phyloP scores from a whole-genome alignment of 2,888 invertebrate species.

The Papilio elwesi region DNA sequence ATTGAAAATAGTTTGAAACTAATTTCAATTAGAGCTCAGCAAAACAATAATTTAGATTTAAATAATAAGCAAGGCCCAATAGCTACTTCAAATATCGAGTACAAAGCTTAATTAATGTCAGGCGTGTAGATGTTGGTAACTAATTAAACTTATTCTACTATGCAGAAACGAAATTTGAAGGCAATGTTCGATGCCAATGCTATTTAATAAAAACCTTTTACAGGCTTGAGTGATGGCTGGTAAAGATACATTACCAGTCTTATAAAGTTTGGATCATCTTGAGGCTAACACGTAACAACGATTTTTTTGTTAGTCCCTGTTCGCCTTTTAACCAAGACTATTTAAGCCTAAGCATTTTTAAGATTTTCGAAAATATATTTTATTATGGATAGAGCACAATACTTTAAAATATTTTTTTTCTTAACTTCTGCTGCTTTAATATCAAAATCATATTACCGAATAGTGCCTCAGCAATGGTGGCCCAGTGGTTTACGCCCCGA shows the following conservation, averaged over 20 bases:
- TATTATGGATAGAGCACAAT: no score
- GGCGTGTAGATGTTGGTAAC: constrained; percentile 67
- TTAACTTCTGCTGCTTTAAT: no score
- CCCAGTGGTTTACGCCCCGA: no score
- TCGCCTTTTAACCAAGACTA: no score
- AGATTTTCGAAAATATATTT: no score
- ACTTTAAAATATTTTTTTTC: no score
- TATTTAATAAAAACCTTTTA: constrained; percentile 11
- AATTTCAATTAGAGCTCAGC: constrained; percentile 25
- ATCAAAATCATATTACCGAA: no score
- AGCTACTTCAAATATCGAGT: constrained; percentile 26
- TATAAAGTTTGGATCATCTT: constrained; percentile 3
- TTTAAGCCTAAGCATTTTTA: no score
- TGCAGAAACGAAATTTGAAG: constrained; percentile 71
- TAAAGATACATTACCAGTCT: neutral
- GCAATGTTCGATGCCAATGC: constrained; percentile 59
- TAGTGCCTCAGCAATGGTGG: no score
- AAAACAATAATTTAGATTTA: constrained; percentile 23
- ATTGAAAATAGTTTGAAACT: constrained; percentile 30
- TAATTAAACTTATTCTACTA: constrained; percentile 81
- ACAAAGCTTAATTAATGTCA: constrained; percentile 77
- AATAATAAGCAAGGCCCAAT: constrained; percentile 29
- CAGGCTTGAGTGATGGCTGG: neutral
- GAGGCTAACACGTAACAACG: neutral
- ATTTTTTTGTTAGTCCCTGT: no score